Conservation (phyloP, 2,888 invertebrate species). For the Scaptomyza tumidula region DNA sequence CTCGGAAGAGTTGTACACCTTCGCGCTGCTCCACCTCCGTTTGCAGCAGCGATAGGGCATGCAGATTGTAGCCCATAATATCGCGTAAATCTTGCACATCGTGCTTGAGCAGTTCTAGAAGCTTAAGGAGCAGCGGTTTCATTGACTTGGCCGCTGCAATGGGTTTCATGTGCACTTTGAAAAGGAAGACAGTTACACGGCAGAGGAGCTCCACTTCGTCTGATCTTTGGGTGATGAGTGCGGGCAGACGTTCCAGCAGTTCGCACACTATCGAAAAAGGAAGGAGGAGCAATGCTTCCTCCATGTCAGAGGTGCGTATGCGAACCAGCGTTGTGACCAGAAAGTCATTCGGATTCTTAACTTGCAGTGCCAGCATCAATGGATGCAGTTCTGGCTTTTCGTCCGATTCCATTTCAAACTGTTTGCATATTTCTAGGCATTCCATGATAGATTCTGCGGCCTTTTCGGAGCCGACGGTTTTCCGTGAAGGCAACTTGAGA, state of each 20-base stretch:
- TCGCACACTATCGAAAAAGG: slow-evolving; percentile 93
- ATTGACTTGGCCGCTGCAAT: slow-evolving; percentile 90
- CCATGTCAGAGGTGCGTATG: slow-evolving; percentile 94
- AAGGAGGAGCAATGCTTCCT: slow-evolving; percentile 93
- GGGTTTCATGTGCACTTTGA: slow-evolving; percentile 91
- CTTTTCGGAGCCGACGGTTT: slow-evolving; percentile 85
- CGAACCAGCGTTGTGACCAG: slow-evolving; percentile 91
- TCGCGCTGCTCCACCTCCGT: slow-evolving; percentile 90
- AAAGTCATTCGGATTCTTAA: slow-evolving; percentile 90
- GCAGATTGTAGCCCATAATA: slow-evolving; percentile 92
- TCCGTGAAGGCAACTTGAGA: slow-evolving; percentile 92
- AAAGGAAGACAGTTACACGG: slow-evolving; percentile 90
- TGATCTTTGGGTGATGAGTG: slow-evolving; percentile 87
- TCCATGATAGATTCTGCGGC: slow-evolving; percentile 95
- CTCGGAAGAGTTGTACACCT: slow-evolving; percentile 91
- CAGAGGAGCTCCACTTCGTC: slow-evolving; percentile 91
- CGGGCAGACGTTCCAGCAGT: slow-evolving; percentile 89
- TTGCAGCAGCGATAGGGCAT: slow-evolving; percentile 91
- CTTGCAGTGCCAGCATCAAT: slow-evolving; percentile 92
- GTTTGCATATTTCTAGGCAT: slow-evolving; percentile 91
- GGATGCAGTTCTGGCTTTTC: slow-evolving; percentile 87
- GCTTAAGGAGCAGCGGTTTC: slow-evolving; percentile 83
- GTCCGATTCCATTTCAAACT: slow-evolving; percentile 85
- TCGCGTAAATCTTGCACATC: slow-evolving; percentile 87
- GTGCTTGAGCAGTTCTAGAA: slow-evolving; percentile 73